Evolutionary conservation across 2,888 invertebrate genomes (phyloP), one percentile per base, ranked within the genome.

Genomic region (Lordiphosa andalusiaca): DNA sequence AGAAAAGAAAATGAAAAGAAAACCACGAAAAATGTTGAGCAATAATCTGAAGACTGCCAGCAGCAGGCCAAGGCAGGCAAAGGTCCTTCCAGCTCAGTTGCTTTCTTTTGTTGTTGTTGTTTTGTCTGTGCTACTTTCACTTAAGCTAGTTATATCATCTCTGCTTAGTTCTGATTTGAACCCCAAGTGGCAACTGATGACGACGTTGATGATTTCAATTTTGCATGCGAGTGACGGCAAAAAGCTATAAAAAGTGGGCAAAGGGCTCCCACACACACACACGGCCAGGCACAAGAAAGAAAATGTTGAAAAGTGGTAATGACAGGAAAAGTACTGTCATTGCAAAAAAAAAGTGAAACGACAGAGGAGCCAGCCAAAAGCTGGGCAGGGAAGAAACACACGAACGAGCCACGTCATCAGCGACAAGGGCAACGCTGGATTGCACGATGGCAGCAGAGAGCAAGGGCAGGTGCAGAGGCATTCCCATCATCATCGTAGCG

Each of bases 131-230:
- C 63, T 63, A 64, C 64, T 63, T 56, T 63, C 50, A 65, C 50
- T 66, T 66, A 65, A 59, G 59, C 59, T 53, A 59, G 66, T 66
- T 59, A 65, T 60, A 53, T 60, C 60, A 59, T 57, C 48, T 64
- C 40, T 37, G 54, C 54, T 66, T 65, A 67, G 67, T 53, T 58
- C 49, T 68, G 68, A 67, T 68, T 68, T 67, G 40, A 39, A 30
- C 23, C 37, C 38, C 30, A 52, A 9, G 30, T 50, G 42, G 57
- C 62, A 40, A 67, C 67, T 67, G 67, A 67, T 63, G 68, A 68
- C 55, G 63, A 68, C 67, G 68, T 68, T 63, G 67, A 68, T 68
- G 68, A 67, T 68, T 68, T 68, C 68, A 55, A 68, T 67, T 68
- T 67, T 68, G 68, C 67, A 63, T 68, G 68, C 64, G 50, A 67